phyloP scores from a whole-genome alignment of 2,797 vertebrate genomes.

The Arrhamphus sclerolepis region DNA sequence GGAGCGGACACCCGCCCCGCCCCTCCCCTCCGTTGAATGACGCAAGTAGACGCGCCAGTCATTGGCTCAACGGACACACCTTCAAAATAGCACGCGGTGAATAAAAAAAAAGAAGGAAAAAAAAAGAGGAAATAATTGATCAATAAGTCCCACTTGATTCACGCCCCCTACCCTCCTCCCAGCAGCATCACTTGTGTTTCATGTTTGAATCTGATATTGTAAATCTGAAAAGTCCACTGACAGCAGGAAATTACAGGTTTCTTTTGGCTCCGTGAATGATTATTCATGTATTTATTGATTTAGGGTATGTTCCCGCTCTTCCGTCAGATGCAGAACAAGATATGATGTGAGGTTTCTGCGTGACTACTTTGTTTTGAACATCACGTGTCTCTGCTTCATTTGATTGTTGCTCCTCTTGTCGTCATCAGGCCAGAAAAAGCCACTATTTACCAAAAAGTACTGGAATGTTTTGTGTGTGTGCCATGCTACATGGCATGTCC shows the following conservation, averaged over 20 bases:
- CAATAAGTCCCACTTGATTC: no score
- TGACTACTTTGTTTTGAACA: slow-evolving; percentile 25
- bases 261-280: slow-evolving; percentile 3
- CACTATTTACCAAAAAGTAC: background rate
- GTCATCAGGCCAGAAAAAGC: background rate
- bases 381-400: slow-evolving; percentile 17
- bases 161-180: background rate
- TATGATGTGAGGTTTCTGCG: background rate
- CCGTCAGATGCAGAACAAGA: slow-evolving; percentile 2
- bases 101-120: no score
- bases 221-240: background rate
- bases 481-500: no score
- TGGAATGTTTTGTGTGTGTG: background rate
- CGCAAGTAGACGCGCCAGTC: slow-evolving; percentile 22
- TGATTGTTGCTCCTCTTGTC: background rate
- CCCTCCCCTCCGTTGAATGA: slow-evolving; percentile 28
- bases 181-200: background rate
- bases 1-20: background rate
- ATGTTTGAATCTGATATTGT: no score
- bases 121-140: background rate
- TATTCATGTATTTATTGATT: slow-evolving; percentile 6
- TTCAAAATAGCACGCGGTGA: slow-evolving; percentile 11
- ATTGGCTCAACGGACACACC: slow-evolving; percentile 60
- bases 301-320: background rate
- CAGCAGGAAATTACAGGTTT: background rate